Evolutionary conservation across 1,140 invertebrate species (phyloP).

Genomic region (Drosophila insularis): DNA sequence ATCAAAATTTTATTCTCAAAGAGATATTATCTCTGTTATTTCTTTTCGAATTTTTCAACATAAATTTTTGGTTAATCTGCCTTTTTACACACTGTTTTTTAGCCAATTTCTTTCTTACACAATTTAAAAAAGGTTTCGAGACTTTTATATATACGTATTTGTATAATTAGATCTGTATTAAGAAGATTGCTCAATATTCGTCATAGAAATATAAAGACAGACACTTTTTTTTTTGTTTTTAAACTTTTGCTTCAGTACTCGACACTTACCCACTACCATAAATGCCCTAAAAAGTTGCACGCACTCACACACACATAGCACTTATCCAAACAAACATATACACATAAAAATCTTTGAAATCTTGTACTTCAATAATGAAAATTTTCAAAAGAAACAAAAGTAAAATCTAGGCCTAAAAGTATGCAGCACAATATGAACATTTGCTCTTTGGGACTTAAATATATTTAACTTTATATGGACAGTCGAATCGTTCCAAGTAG

Average conservation of each 20-base stretch:
- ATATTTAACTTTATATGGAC: not conserved
- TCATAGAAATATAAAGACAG: not conserved
- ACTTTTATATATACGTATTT: no score
- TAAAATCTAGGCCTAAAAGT: slow-evolving; percentile 28
- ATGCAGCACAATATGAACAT: slow-evolving; percentile 19
- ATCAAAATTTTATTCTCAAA: no score
- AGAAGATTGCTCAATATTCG: slow-evolving; percentile 1
- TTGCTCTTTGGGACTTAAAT: not conserved
- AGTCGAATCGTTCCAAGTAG: not conserved
- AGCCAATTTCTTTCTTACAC: no score
- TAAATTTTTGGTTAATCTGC: no score
- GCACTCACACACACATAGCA: not conserved
- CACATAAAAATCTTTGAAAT: not conserved
- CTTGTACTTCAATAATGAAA: not conserved
- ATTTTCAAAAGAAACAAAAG: slow-evolving; percentile 1
- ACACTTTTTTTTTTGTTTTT: not conserved
- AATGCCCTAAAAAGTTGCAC: not conserved
- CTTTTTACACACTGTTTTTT: no score
- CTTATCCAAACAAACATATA: not conserved
- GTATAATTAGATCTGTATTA: slow-evolving; percentile 1
- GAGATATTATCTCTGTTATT: no score
- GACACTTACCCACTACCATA: not conserved
- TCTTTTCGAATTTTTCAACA: no score
- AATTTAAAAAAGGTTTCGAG: no score
- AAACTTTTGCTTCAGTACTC: not conserved